These are phyloP conservation scores for Cataglyphis cursor DNA, from an alignment of 2,888 invertebrate species.

Conservation along the genomic window DNA sequence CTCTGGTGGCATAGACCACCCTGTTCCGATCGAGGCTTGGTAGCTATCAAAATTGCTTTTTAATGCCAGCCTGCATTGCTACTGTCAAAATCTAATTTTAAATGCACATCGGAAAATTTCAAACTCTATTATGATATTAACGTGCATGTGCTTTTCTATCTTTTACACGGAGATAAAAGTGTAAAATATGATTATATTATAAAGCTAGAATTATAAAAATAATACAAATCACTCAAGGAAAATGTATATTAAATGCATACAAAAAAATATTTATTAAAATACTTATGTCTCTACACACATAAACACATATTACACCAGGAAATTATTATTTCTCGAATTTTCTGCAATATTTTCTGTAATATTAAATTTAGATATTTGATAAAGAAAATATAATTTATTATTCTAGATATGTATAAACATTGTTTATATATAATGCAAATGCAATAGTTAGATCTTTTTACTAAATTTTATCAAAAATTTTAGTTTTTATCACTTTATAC, in stretches of 20 bases:
- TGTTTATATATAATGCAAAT: no score
- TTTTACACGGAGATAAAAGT: neutral
- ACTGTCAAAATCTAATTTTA: constrained; percentile 10
- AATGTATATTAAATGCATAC: neutral
- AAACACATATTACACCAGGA: neutral
- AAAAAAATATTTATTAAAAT: neutral
- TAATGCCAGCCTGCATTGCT: neutral
- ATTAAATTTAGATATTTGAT: neutral
- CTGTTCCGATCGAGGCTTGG: neutral
- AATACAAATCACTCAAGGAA: neutral
- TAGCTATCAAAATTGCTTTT: constrained; percentile 7
- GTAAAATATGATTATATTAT: neutral
- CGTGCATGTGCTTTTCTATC: neutral
- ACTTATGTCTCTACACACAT: neutral
- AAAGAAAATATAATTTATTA: neutral
- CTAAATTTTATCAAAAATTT: neutral
- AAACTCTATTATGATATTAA: constrained; percentile 9
- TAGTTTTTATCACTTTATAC: neutral
- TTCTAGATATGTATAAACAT: no score
- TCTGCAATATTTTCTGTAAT: neutral
- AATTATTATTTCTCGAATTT: neutral
- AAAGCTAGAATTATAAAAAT: neutral
- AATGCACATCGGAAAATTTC: neutral
- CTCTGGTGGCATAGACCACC: neutral
- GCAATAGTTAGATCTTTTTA: neutral